These are phyloP conservation scores for Propithecus deckenii DNA, from an alignment of 2,797 vertebrate genomes.

Conservation along the genomic window DNA sequence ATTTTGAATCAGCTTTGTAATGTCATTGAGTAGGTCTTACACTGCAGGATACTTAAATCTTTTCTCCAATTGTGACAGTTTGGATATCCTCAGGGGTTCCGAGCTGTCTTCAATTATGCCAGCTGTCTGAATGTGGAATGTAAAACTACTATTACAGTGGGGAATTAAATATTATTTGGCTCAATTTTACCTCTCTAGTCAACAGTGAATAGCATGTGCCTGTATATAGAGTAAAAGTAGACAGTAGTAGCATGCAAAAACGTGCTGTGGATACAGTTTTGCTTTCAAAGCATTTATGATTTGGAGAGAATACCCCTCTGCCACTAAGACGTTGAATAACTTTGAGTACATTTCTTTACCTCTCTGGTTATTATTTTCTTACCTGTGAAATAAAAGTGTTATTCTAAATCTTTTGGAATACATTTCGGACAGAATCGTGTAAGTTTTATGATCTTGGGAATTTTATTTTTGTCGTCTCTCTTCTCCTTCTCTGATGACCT, in stretches of 20 bases:
- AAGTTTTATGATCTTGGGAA: neutral
- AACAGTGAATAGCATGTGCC: constrained; percentile 33
- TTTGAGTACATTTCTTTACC: neutral
- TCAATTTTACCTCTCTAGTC: constrained; percentile 65
- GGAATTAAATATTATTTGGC: constrained; percentile 76
- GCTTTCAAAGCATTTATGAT: constrained; percentile 50
- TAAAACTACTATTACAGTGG: constrained; percentile 64
- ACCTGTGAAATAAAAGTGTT: neutral
- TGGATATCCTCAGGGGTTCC: constrained; percentile 69
- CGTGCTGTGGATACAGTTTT: constrained; percentile 22
- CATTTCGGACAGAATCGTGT: neutral
- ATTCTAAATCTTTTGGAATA: neutral
- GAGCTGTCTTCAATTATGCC: constrained; percentile 69
- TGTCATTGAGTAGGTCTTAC: constrained; percentile 72
- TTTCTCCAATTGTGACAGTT: constrained; percentile 65
- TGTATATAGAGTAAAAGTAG: neutral
- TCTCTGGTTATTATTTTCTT: neutral
- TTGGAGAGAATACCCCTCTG: constrained; percentile 41
- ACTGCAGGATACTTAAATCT: constrained; percentile 61
- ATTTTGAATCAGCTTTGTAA: constrained; percentile 75
- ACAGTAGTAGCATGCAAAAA: neutral
- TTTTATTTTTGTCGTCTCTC: neutral
- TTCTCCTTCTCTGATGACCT: neutral
- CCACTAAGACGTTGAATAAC: constrained; percentile 38
- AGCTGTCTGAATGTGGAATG: constrained; percentile 64